These are phyloP conservation scores for Leucophenga maculata DNA, from an alignment of 2,888 invertebrate genomes.

Conservation along the genomic window DNA sequence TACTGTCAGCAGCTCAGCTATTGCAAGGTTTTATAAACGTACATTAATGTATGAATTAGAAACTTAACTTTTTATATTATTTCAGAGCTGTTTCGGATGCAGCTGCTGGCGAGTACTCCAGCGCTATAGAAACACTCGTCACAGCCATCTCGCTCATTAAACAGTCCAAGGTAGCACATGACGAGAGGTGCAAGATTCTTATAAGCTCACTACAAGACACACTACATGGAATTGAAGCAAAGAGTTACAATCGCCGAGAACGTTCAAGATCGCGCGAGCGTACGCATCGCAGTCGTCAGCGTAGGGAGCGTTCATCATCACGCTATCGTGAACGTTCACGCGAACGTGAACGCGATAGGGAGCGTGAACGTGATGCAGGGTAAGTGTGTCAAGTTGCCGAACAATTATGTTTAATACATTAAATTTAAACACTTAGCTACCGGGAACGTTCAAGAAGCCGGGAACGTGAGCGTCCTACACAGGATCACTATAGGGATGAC, in stretches of 20 bases:
- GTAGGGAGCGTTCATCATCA: slow-evolving; percentile 74
- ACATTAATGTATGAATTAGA: background rate
- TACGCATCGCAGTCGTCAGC: slow-evolving; percentile 72
- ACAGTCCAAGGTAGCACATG: slow-evolving; percentile 88
- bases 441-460: slow-evolving; percentile 84
- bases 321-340: slow-evolving; percentile 82
- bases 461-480: slow-evolving; percentile 74
- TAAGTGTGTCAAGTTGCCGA: slow-evolving; percentile 68
- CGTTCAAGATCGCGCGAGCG: slow-evolving; percentile 74
- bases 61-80: background rate
- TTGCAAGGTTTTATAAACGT: slow-evolving; percentile 75
- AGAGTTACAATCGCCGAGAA: slow-evolving; percentile 90
- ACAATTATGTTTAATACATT: background rate
- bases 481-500: slow-evolving; percentile 71
- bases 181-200: slow-evolving; percentile 97
- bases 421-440: slow-evolving; percentile 61
- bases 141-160: slow-evolving; percentile 99
- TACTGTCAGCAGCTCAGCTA: slow-evolving; percentile 97
- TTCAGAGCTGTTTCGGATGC: slow-evolving; percentile 95
- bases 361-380: slow-evolving; percentile 74
- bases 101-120: slow-evolving; percentile 96
- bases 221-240: slow-evolving; percentile 96
- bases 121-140: slow-evolving; percentile 98
- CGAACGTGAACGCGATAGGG: slow-evolving; percentile 77
- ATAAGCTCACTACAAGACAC: slow-evolving; percentile 98